Base-by-base conservation (phyloP, 2,113 vertebrate species). In the Copsychus sechellarum region DNA sequence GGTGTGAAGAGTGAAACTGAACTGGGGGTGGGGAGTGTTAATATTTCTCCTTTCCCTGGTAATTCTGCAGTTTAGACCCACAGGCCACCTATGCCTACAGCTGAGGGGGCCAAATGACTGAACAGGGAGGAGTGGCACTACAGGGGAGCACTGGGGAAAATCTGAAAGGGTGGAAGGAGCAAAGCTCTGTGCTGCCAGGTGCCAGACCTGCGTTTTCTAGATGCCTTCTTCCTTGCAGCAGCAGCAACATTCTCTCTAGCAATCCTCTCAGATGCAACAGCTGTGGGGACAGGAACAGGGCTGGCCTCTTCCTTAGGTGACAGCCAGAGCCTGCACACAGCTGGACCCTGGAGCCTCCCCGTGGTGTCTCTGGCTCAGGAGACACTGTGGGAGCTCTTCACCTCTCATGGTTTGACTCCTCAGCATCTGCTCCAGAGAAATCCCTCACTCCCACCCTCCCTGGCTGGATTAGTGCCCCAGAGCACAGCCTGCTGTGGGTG, bases 181-280 rank as follows among this genome's bases (percentile, higher is more conserved):
- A 91, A 74, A 72, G 22, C 25, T 14, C 29, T 20, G 25, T 53
- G 38, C 29, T 80, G 58, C 14, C 11, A 58, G 17, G 11, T 48
- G 71, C 36, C 80, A 69, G 73, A 98, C 97, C 97, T 97, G 90
- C 82, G 94, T 94, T 94, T 97, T 31, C 15, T 2, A 2, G 92
- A 77, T 1, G 83, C 88, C 71, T 95, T 98, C 79, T 65, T 95
- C 69, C 29, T 1, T 31, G 5, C 2, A 45, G 8, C 1, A 51
- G 7, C 62, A 36, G 14, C 45, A 57, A n/a, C 34, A 16, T 80
- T 96, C 8, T 23, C 12, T 40, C 90, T 80, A 24, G 61, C 33
- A 66, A 69, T 65, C 91, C 48, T 95, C 36, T 88, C 4, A 0
- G 20, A 73, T 57, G 53, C 53, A 42, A 31, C 20, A 3, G 34